A percentile compares a stretch with the other conserved stretches of the same genome.
phyloP scores from a whole-genome alignment of 2,113 vertebrate species.

The Laticauda laticaudata region DNA sequence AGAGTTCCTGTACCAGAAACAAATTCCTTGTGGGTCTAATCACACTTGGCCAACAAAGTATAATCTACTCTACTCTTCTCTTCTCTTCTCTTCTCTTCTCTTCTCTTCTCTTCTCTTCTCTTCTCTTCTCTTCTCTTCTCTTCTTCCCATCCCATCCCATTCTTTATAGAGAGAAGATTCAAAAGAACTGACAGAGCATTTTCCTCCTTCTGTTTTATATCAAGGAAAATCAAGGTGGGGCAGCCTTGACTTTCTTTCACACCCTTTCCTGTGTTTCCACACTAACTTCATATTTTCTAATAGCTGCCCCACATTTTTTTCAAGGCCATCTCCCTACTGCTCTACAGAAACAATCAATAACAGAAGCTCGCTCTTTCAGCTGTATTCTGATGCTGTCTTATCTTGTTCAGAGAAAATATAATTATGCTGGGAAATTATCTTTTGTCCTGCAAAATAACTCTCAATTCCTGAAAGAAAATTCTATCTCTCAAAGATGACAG shows the following conservation, averaged over 20 bases:
- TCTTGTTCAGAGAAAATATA: constrained; percentile 43
- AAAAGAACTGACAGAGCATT: neutral
- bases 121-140: too few species aligned
- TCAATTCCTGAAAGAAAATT: constrained; percentile 48
- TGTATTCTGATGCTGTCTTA: constrained; percentile 20
- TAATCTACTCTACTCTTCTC: too few species aligned
- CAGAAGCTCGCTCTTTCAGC: neutral
- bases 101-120: too few species aligned
- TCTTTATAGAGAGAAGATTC: neutral
- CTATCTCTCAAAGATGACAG: constrained; percentile 33
- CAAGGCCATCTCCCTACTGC: neutral
- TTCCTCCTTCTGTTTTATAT: neutral
- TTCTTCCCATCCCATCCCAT: neutral
- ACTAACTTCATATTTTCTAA: neutral
- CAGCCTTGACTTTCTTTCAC: neutral
- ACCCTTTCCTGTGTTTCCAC: neutral
- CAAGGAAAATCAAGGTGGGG: neutral
- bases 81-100: neutral
- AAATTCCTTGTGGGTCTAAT: too few species aligned
- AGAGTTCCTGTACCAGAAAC: too few species aligned
- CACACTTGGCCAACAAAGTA: too few species aligned
- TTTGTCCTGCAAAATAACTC: constrained; percentile 57
- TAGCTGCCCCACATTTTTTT: neutral
- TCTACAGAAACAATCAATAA: neutral
- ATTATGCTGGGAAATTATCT: constrained; percentile 21